Conservation (phyloP, 2,888 invertebrate species). For the Callosobruchus maculatus region DNA sequence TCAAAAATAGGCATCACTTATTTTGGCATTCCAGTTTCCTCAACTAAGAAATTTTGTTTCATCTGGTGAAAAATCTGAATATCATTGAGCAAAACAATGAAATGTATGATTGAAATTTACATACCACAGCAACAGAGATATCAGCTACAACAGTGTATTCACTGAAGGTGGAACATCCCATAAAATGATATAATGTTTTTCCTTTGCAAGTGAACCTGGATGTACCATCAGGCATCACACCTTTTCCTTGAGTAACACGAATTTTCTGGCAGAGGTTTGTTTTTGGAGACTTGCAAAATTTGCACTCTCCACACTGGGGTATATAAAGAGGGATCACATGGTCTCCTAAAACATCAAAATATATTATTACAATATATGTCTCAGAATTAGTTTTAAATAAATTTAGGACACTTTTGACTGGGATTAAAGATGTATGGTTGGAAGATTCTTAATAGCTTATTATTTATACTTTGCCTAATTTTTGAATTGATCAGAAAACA, state of each 20-base stretch:
- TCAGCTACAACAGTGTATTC: conserved; percentile 94
- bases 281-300: conserved; percentile 92
- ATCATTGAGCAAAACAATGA: neutral
- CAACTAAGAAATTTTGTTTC: too few species aligned
- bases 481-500: too few species aligned
- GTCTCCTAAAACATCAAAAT: conserved; percentile 59
- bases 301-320: conserved; percentile 95
- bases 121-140: conserved; percentile 91
- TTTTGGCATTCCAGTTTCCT: too few species aligned
- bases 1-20: too few species aligned
- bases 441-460: too few species aligned
- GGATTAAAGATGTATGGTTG: too few species aligned
- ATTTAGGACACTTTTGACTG: too few species aligned
- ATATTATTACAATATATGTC: too few species aligned
- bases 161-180: conserved; percentile 95
- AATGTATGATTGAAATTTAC: conserved; percentile 7
- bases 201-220: conserved; percentile 80
- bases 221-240: conserved; percentile 90
- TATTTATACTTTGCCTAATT: too few species aligned
- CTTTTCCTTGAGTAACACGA: conserved; percentile 78
- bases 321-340: conserved; percentile 96
- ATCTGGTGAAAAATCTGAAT: too few species aligned
- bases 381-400: too few species aligned
- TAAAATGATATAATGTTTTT: conserved; percentile 80
- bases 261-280: conserved; percentile 97